phyloP scores from a whole-genome alignment of 2,113 vertebrate species.

The Thamnaconus septentrionalis region DNA sequence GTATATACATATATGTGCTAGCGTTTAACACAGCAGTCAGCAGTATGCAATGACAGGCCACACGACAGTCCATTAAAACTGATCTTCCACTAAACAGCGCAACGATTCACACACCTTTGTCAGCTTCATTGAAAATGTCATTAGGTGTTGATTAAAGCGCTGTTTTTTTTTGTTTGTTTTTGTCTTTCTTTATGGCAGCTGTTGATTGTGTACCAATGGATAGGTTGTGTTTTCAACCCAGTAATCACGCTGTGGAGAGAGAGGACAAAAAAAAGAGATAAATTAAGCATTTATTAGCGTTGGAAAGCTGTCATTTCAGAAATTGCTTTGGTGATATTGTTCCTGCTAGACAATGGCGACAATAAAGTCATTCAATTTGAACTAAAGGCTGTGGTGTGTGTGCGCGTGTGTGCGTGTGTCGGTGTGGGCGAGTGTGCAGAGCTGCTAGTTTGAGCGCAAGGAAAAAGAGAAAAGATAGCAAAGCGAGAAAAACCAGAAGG shows the following conservation, averaged over 20 bases:
- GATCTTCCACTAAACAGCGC: no score
- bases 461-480: constrained; percentile 21
- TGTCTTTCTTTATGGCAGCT: neutral
- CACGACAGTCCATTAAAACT: no score
- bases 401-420: constrained; percentile 32
- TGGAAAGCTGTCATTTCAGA: constrained; percentile 48
- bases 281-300: constrained; percentile 23
- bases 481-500: constrained; percentile 14
- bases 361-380: constrained; percentile 55
- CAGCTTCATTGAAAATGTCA: constrained; percentile 10
- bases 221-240: constrained; percentile 13
- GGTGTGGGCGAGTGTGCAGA: constrained; percentile 37
- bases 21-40: no score
- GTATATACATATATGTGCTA: no score
- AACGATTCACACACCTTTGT: neutral
- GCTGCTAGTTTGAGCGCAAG: constrained; percentile 33
- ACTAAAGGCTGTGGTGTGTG: constrained; percentile 35
- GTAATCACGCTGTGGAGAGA: constrained; percentile 4
- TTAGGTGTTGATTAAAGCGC: neutral
- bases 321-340: constrained; percentile 40
- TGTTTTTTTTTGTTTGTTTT: neutral
- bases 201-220: constrained; percentile 7
- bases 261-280: neutral
- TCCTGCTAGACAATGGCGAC: constrained; percentile 54
- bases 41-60: no score